Conservation (phyloP, 2,888 invertebrate genomes). For the Stenurella melanura region DNA sequence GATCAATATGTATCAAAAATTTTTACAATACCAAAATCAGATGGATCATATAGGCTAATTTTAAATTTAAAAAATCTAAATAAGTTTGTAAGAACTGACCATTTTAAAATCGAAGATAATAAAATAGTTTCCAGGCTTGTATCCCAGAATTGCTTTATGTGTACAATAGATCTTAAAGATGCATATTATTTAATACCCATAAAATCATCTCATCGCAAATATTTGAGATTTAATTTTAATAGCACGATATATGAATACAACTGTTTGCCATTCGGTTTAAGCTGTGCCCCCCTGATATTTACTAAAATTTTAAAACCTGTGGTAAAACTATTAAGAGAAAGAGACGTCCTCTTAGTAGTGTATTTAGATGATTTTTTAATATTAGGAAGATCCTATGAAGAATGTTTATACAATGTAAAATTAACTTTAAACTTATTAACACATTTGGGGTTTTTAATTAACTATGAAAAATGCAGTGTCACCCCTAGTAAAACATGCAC, state of each 20-base stretch:
- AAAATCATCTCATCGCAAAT: not conserved
- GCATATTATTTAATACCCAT: not conserved
- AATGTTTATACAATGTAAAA: slow-evolving; percentile 4
- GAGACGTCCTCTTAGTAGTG: slow-evolving; percentile 22
- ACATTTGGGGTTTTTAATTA: slow-evolving; percentile 42
- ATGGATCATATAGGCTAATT: slow-evolving; percentile 18
- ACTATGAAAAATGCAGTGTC: slow-evolving; percentile 33
- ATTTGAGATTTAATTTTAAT: not conserved
- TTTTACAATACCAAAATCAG: not conserved
- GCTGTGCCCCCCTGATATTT: slow-evolving; percentile 41
- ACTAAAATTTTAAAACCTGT: slow-evolving; percentile 45
- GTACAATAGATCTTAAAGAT: not conserved
- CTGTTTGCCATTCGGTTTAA: slow-evolving; percentile 25
- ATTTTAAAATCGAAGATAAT: slow-evolving; percentile 31
- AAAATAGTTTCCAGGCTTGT: slow-evolving; percentile 3
- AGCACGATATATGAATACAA: slow-evolving; percentile 20
- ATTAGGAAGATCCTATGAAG: slow-evolving; percentile 18
- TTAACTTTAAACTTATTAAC: slow-evolving; percentile 5
- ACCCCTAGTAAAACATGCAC: slow-evolving; percentile 5
- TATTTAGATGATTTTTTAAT: slow-evolving; percentile 42
- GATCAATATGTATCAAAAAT: slow-evolving; percentile 21
- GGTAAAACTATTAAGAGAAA: slow-evolving; percentile 8
- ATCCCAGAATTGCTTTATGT: not conserved
- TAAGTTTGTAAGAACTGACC: not conserved
- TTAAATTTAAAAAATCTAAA: slow-evolving; percentile 15